These are phyloP conservation scores for Galerucella calmariensis DNA, from an alignment of 2,888 invertebrate species.

Conservation along the genomic window DNA sequence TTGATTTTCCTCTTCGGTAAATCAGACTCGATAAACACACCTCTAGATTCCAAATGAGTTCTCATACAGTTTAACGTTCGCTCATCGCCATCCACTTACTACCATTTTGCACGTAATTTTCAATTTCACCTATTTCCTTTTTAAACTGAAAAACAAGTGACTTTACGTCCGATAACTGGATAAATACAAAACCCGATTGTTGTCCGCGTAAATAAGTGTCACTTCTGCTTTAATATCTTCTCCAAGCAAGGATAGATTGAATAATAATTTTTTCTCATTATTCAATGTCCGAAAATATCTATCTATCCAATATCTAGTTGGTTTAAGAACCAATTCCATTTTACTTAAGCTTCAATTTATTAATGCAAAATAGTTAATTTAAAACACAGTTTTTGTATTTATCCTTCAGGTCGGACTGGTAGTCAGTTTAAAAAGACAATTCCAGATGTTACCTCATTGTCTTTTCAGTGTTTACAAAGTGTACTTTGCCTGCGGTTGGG, in stretches of 20 bases:
- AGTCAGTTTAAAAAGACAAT: conserved; percentile 19
- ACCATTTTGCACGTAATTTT: conserved; percentile 25
- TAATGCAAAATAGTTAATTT: too few relatives aligned
- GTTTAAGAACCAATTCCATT: too few relatives aligned
- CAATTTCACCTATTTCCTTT: conserved; percentile 22
- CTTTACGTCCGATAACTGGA: background rate
- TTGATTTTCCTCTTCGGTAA: too few relatives aligned
- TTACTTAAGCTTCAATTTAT: too few relatives aligned
- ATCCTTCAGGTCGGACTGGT: background rate
- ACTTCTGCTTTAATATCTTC: too few relatives aligned
- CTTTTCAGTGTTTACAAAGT: conserved; percentile 82
- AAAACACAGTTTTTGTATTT: background rate
- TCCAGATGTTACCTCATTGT: conserved; percentile 55
- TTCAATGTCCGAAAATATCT: too few relatives aligned
- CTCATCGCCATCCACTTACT: conserved; percentile 6
- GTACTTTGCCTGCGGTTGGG: conserved; percentile 89
- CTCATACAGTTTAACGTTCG: background rate
- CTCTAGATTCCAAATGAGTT: conserved; percentile 16
- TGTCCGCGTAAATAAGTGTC: background rate
- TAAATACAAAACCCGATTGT: background rate
- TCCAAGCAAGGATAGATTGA: too few relatives aligned
- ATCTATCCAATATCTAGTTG: too few relatives aligned
- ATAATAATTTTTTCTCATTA: too few relatives aligned
- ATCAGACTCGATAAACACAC: too few relatives aligned
- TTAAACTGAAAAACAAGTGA: conserved; percentile 12